Evolutionary conservation across 2,113 vertebrate genomes (phyloP), one percentile per base, ranked within the genome.

Genomic region (Sciurus niger): DNA sequence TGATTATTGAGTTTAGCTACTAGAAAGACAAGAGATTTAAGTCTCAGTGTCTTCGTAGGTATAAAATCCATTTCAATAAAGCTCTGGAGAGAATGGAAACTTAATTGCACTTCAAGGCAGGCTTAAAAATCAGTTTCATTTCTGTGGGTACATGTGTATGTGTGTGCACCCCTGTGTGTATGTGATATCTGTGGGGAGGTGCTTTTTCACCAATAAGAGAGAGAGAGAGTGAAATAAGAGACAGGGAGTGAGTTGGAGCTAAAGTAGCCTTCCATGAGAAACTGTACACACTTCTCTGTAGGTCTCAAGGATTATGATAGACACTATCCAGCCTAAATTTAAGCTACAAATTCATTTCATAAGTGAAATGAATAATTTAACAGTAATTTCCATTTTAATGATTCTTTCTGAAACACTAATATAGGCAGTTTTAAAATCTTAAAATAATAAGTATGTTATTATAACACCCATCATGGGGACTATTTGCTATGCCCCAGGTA

Each of bases 371-470:
- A 88, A 58, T 74, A 32, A 58, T 58, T 58, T 58, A 22, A 51
- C 73, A 74, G 48, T 51, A 80, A 74, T 68, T 87, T 90, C 20
- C 34, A 90, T 46, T 72, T 76, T 46, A 72, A 65, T 93, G 25
- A 85, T 92, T 84, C 51, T 40, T 46, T 83, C 53, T 95, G 63
- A 4, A 89, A 95, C n/a, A 73, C 0, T n/a, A 32, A 65, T 68
- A 63, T 7, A 77, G 32, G n/a, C 6, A 82, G 8, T 82, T 90
- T 87, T 46, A 34, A 73, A 55, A 89, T 65, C 77, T 87, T 77
- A 60, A 76, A 87, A 86, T 37, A 90, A 25, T 84, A 90, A 87
- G 28, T 46, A 77, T 28, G 65, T 88, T 63, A 94, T 58, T 83
- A 68, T 34, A 88, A 92, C 20, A 77, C 8, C n/a, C 43, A 88